Evolutionary conservation across 2,888 invertebrate species (phyloP).

Genomic region (Lysandra bellargus): DNA sequence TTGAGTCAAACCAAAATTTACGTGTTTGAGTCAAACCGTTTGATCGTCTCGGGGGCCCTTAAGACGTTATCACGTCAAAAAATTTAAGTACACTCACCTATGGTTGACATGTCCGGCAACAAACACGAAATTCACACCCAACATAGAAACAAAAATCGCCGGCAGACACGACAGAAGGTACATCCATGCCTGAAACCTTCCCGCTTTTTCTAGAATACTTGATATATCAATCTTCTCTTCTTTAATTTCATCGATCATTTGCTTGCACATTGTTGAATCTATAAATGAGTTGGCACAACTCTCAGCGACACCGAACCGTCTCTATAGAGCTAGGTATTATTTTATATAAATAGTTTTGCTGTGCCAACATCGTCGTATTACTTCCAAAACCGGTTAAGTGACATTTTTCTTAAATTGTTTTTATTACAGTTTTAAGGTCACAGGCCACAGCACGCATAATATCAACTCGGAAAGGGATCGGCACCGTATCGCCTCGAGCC

Average conservation of each 20-base stretch:
- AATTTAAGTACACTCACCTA: slow-evolving; percentile 48
- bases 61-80: not conserved
- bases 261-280: slow-evolving; percentile 1
- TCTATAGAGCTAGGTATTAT: not conserved
- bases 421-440: too few relatives aligned
- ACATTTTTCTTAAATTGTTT: too few relatives aligned
- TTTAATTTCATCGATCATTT: not conserved
- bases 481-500: too few relatives aligned
- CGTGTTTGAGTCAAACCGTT: too few relatives aligned
- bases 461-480: too few relatives aligned
- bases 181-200: slow-evolving; percentile 64
- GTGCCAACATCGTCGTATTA: too few relatives aligned
- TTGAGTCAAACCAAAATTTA: too few relatives aligned
- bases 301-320: not conserved
- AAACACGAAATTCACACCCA: slow-evolving; percentile 66
- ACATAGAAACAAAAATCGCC: slow-evolving; percentile 56
- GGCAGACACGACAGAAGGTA: slow-evolving; percentile 56
- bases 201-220: slow-evolving; percentile 56
- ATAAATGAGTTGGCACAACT: slow-evolving; percentile 1
- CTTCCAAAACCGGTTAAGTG: too few relatives aligned
- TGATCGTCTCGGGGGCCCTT: too few relatives aligned
- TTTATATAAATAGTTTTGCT: too few relatives aligned
- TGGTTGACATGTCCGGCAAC: slow-evolving; percentile 61
- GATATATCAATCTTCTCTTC: slow-evolving; percentile 11
- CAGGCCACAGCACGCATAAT: too few relatives aligned